Evolutionary conservation across 2,888 invertebrate genomes (phyloP), one percentile per base, ranked within the genome.

Genomic region (Saturnia pavonia): DNA sequence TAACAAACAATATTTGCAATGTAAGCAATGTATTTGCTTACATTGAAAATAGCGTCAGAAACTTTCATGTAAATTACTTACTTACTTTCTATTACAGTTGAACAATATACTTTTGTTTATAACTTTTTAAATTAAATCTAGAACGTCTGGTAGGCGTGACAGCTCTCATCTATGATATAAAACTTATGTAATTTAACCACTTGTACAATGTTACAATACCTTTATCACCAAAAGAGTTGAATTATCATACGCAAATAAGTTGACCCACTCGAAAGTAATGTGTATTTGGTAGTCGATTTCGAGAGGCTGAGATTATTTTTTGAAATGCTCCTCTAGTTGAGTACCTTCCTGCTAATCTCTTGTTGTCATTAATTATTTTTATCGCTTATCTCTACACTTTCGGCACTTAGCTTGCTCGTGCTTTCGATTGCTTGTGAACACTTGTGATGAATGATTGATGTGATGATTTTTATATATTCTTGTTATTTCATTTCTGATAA

Each of bases 331-430:
- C 92, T 93, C 88, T 86, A 93, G 84, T 93, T 82, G 87, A 94
- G 93, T 93, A 90, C 89, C 89, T 91, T 88, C 85, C 80, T 80
- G 86, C 89, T 92, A 94, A 93, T 92, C 93, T 91, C 86, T 82
- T 88, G 90, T 89, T 89, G 92, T 89, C 90, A 91, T 91, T 94
- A 93, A 94, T 94, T 93, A 93, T 91, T 92, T 93, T 93, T 94
- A 94, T 94, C 93, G 90, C 90, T 92, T 91, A 91, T 92, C 90
- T 82, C 89, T 83, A 84, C 88, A 91, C 85, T 92, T 92, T 92
- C 84, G 92, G 90, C 87, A 85, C 85, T 88, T 84, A 83, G 85
- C 84, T 82, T 80, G 82, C 81, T 79, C 76, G 82, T 81, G 84
- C 86, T 86, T 82, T 84, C 83, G 85, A 84, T 84, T 91, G 88